Evolutionary conservation across 2,113 vertebrate genomes (phyloP).

Genomic region (Tinamus guttatus): DNA sequence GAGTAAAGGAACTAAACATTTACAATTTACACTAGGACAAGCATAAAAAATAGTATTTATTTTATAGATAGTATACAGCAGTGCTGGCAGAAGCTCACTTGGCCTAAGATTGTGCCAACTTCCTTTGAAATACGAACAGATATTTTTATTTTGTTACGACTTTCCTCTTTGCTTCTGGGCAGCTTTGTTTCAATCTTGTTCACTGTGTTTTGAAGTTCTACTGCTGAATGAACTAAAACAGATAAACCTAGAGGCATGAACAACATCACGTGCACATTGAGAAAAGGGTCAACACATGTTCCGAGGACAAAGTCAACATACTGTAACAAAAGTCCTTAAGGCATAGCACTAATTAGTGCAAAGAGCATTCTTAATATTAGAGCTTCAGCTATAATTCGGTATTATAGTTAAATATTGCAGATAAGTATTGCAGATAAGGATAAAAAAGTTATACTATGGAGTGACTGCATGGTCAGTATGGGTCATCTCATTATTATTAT

Average conservation of each 20-base stretch:
- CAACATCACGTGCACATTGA: not conserved
- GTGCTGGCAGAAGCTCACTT: slow-evolving; percentile 9
- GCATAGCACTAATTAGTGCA: not conserved
- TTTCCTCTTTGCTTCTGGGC: slow-evolving; percentile 8
- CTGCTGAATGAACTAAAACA: not conserved
- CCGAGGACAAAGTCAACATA: not conserved
- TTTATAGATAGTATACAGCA: not conserved
- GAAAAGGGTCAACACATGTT: slow-evolving; percentile 41
- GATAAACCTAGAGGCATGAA: not conserved
- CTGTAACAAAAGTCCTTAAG: not conserved
- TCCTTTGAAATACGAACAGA: not conserved
- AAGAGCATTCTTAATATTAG: not conserved
- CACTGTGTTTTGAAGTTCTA: not conserved
- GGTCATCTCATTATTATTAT: not conserved
- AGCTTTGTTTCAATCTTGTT: slow-evolving; percentile 37
- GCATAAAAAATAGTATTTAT: not conserved
- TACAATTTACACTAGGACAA: not conserved
- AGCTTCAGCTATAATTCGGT: not conserved
- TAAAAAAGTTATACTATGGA: not conserved
- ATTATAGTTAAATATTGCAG: not conserved
- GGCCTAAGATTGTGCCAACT: not conserved
- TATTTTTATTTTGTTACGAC: slow-evolving; percentile 12
- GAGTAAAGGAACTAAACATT: not conserved
- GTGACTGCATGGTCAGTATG: not conserved
- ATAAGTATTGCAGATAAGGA: too few species aligned